Evolutionary conservation across 2,113 vertebrate species (phyloP).

Genomic region (Phoxinus phoxinus): DNA sequence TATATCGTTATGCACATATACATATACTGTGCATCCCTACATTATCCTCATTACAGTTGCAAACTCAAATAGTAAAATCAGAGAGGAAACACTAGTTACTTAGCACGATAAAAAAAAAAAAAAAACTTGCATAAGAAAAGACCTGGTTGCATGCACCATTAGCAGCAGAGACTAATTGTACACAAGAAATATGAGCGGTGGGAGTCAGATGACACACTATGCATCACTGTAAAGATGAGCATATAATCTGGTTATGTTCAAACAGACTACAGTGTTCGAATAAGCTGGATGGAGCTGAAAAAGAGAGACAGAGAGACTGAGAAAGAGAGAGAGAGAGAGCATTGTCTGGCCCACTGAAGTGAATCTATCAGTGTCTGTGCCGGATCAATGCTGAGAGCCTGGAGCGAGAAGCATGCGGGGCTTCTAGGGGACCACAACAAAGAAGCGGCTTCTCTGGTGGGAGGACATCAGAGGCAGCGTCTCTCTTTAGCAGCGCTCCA

Average conservation of each 20-base stretch:
- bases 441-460: constrained; percentile 78
- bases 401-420: constrained; percentile 70
- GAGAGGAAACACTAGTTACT: neutral
- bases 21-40: no score
- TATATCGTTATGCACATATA: no score
- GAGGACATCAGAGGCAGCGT: constrained; percentile 75
- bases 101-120: neutral
- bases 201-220: constrained; percentile 29
- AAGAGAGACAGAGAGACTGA: neutral
- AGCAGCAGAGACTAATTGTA: constrained; percentile 30
- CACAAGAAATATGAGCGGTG: constrained; percentile 22
- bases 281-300: constrained; percentile 12
- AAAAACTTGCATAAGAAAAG: neutral
- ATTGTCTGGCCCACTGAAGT: constrained; percentile 54
- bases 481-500: constrained; percentile 77
- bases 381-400: constrained; percentile 77
- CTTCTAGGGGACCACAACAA: constrained; percentile 77
- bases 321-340: constrained; percentile 8
- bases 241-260: constrained; percentile 21
- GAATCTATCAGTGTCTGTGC: constrained; percentile 74
- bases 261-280: constrained; percentile 22
- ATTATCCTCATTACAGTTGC: neutral
- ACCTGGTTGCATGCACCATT: neutral
- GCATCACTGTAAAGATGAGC: constrained; percentile 24
- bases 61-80: neutral